Percentiles rank a stretch among this genome's conserved stretches.
Conservation (phyloP, 2,113 vertebrate genomes). For the Varanus komodoensis region DNA sequence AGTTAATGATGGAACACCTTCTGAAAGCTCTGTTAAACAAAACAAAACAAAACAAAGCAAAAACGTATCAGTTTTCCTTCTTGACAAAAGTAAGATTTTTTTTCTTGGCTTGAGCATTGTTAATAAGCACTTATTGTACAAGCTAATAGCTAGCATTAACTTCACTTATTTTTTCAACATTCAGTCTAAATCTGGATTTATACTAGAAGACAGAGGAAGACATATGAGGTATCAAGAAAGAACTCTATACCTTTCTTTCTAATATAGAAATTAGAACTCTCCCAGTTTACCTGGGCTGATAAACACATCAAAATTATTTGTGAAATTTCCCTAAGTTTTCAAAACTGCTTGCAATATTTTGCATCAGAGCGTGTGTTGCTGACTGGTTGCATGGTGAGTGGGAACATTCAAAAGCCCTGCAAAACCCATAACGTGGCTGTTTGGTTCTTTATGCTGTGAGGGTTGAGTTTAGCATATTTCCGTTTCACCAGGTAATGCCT, state of each 20-base stretch:
- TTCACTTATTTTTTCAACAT: background rate
- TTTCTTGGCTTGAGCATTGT: no score
- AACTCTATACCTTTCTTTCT: background rate
- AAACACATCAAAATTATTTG: background rate
- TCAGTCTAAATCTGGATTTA: background rate
- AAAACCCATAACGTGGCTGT: background rate
- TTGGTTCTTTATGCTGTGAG: no score
- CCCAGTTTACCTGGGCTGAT: background rate
- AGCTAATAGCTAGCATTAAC: background rate
- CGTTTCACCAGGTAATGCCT: background rate
- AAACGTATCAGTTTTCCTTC: background rate
- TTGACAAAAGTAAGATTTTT: background rate
- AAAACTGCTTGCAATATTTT: no score
- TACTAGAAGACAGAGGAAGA: background rate
- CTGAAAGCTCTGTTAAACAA: constrained; percentile 79
- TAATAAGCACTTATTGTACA: background rate
- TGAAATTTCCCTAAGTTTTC: background rate
- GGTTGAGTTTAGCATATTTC: background rate
- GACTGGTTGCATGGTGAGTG: background rate
- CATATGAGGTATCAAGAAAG: background rate
- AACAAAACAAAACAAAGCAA: constrained; percentile 29
- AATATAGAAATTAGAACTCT: background rate
- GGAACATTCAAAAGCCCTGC: background rate
- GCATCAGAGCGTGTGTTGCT: background rate
- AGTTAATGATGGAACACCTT: constrained; percentile 81